A percentile compares a stretch with the other conserved stretches of the same genome.
phyloP scores from a whole-genome alignment of 2,888 invertebrate species.

The Rhingia rostrata region DNA sequence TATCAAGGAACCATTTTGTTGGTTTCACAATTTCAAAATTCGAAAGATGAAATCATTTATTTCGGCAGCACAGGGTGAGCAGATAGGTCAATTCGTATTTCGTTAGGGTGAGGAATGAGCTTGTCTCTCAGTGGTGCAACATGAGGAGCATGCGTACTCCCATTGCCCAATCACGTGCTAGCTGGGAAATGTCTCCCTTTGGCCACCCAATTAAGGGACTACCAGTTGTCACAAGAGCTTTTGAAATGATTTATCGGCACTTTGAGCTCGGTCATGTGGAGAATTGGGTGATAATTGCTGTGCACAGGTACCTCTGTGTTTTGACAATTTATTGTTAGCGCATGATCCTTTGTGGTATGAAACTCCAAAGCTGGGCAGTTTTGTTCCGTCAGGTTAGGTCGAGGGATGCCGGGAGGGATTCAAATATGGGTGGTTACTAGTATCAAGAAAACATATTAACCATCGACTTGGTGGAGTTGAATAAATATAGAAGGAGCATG shows the following conservation, averaged over 20 bases:
- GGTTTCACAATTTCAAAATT: slow-evolving; percentile 15
- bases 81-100: slow-evolving; percentile 45
- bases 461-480: slow-evolving; percentile 13
- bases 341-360: slow-evolving; percentile 32
- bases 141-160: slow-evolving; percentile 53
- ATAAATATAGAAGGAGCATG: slow-evolving; percentile 2
- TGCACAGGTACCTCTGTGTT: not conserved
- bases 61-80: slow-evolving; percentile 24
- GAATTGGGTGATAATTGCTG: slow-evolving; percentile 1
- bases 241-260: slow-evolving; percentile 34
- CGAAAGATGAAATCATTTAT: slow-evolving; percentile 29
- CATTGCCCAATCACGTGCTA: slow-evolving; percentile 31
- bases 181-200: slow-evolving; percentile 34
- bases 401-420: not conserved
- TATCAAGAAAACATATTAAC: not conserved
- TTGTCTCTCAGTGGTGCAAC: slow-evolving; percentile 25
- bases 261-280: not conserved
- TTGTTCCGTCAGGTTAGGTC: too few species aligned
- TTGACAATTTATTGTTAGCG: slow-evolving; percentile 9
- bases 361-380: not conserved
- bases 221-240: slow-evolving; percentile 23
- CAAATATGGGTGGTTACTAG: not conserved
- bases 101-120: slow-evolving; percentile 13
- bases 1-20: slow-evolving; percentile 13
- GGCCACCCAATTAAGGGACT: slow-evolving; percentile 31